phyloP scores from a whole-genome alignment of 1,140 invertebrate species.

The Drosophila nikananu region DNA sequence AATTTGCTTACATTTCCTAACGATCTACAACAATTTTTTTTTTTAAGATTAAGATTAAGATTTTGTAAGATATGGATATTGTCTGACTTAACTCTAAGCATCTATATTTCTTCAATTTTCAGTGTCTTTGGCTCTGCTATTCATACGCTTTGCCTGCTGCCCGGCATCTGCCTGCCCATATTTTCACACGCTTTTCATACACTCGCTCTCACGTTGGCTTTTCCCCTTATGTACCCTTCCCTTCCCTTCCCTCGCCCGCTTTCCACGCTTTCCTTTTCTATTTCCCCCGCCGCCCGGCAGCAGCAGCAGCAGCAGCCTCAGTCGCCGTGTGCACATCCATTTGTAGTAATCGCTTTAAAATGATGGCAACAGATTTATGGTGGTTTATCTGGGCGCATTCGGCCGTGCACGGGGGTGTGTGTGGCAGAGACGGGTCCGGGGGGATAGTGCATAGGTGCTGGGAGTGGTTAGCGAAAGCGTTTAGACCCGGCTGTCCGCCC shows the following conservation, averaged over 20 bases:
- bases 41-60: no score
- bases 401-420: slow-evolving; percentile 36
- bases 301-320: slow-evolving; percentile 30
- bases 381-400: slow-evolving; percentile 82
- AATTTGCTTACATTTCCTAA: background rate
- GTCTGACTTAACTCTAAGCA: no score
- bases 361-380: slow-evolving; percentile 84
- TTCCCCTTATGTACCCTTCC: background rate
- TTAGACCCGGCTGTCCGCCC: slow-evolving; percentile 34
- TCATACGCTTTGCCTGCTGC: slow-evolving; percentile 63
- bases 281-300: slow-evolving; percentile 36
- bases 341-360: slow-evolving; percentile 84
- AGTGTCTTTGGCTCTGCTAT: slow-evolving; percentile 33
- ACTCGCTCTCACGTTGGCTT: slow-evolving; percentile 45
- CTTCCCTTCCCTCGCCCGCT: background rate
- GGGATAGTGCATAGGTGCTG: slow-evolving; percentile 37
- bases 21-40: background rate
- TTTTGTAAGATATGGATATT: background rate
- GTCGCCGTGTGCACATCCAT: slow-evolving; percentile 79
- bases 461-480: slow-evolving; percentile 46
- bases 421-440: slow-evolving; percentile 16
- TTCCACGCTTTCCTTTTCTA: slow-evolving; percentile 7
- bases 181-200: slow-evolving; percentile 71
- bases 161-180: slow-evolving; percentile 32
- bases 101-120: background rate